Conservation (phyloP, 2,797 vertebrate species). For the Trematomus bernacchii region DNA sequence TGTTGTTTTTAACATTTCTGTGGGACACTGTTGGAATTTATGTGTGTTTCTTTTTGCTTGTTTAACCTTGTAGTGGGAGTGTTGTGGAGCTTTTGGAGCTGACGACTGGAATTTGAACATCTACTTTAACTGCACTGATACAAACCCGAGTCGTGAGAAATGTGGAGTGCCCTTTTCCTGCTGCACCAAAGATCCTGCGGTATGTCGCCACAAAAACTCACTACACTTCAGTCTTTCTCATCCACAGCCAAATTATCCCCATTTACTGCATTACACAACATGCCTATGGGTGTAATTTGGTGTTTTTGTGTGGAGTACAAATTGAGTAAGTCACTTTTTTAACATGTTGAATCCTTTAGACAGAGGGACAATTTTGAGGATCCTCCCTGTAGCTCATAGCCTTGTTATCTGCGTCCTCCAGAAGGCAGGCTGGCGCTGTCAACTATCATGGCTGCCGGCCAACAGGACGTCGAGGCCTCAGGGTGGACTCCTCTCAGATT, state of each 20-base stretch:
- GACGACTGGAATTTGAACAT: constrained; percentile 99
- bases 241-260: constrained; percentile 2
- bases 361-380: constrained; percentile 13
- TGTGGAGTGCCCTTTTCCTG: constrained; percentile 99
- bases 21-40: constrained; percentile 8
- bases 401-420: constrained; percentile 67
- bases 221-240: neutral
- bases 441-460: constrained; percentile 44
- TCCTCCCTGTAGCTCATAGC: constrained; percentile 34
- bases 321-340: neutral
- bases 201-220: constrained; percentile 76
- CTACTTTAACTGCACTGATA: constrained; percentile 99
- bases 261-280: constrained; percentile 8
- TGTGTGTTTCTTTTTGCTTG: constrained; percentile 1
- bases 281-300: neutral
- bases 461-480: constrained; percentile 62
- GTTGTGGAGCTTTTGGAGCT: constrained; percentile 97
- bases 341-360: constrained; percentile 28
- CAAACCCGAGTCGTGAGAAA: constrained; percentile 96
- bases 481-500: constrained; percentile 44
- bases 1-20: constrained; percentile 28
- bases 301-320: constrained; percentile 19
- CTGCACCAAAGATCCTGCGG: constrained; percentile 98
- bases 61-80: constrained; percentile 92
- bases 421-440: constrained; percentile 41